Conservation (phyloP, 2,888 invertebrate genomes). For the Epinotia nisella region DNA sequence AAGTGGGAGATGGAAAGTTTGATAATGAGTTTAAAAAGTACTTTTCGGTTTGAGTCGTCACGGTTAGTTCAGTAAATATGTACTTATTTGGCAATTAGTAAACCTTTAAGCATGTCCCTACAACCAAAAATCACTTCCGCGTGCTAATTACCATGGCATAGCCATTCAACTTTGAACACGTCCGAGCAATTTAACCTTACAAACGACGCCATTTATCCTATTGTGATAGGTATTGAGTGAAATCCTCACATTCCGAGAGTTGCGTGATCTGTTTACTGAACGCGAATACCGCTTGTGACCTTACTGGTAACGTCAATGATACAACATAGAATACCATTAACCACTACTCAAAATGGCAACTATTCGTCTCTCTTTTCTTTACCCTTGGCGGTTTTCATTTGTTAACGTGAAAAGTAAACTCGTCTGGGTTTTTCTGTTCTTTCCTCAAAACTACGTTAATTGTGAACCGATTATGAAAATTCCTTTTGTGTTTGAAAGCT, state of each 20-base stretch:
- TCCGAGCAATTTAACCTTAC: constrained; percentile 28
- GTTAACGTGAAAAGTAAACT: too few species aligned
- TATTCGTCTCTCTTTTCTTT: background rate
- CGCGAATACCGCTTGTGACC: constrained; percentile 63
- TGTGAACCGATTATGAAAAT: too few species aligned
- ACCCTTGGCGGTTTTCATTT: background rate
- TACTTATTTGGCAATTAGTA: constrained; percentile 15
- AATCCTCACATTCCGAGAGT: constrained; percentile 67
- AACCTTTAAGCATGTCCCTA: constrained; percentile 12
- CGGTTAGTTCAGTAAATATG: background rate
- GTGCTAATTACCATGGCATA: constrained; percentile 20
- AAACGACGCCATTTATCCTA: constrained; percentile 31
- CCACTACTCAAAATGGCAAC: background rate
- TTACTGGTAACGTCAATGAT: constrained; percentile 56
- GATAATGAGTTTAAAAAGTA: background rate
- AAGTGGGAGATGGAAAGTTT: background rate
- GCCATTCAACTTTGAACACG: constrained; percentile 35
- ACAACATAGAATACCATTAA: constrained; percentile 25
- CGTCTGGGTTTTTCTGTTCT: too few species aligned
- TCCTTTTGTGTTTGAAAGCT: too few species aligned
- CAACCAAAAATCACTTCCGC: constrained; percentile 30
- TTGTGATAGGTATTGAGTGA: constrained; percentile 57
- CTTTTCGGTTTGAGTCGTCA: too few species aligned
- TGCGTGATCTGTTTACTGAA: constrained; percentile 68
- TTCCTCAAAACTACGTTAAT: too few species aligned